Conservation (phyloP, 2,113 vertebrate species). For the Erythrocercus mccallii region DNA sequence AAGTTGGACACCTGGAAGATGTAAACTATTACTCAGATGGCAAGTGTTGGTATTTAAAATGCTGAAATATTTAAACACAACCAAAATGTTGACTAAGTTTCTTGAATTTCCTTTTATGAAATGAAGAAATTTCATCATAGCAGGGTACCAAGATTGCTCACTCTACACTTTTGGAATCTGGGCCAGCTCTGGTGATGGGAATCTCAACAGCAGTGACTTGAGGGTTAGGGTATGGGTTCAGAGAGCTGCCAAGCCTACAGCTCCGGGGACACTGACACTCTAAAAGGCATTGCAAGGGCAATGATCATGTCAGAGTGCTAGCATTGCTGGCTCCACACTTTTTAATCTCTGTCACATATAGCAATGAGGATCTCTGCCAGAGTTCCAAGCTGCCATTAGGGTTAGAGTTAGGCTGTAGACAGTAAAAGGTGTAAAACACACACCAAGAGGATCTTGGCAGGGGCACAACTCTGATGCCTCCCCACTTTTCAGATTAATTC, state of each 20-base stretch:
- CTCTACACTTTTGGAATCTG: neutral
- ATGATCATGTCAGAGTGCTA: neutral
- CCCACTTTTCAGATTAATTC: neutral
- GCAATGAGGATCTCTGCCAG: too few relatives aligned
- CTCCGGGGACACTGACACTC: neutral
- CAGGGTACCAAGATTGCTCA: fast-evolving
- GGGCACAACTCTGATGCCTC: neutral
- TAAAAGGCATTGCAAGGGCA: neutral
- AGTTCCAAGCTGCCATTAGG: neutral
- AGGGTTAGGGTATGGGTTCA: neutral
- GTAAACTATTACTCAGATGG: neutral
- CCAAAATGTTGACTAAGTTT: neutral
- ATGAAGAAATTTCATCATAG: neutral
- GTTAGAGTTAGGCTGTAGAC: neutral
- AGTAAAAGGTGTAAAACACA: neutral
- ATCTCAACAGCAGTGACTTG: neutral
- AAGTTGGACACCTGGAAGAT: neutral
- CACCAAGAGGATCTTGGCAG: neutral
- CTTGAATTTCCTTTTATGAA: neutral
- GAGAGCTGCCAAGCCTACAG: neutral
- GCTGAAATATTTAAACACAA: neutral
- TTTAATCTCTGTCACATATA: neutral
- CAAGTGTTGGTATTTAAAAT: neutral
- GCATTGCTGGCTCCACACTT: neutral
- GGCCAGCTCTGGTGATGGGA: neutral